Evolutionary conservation across 2,888 invertebrate genomes (phyloP).

Genomic region (Melanchra persicariae): DNA sequence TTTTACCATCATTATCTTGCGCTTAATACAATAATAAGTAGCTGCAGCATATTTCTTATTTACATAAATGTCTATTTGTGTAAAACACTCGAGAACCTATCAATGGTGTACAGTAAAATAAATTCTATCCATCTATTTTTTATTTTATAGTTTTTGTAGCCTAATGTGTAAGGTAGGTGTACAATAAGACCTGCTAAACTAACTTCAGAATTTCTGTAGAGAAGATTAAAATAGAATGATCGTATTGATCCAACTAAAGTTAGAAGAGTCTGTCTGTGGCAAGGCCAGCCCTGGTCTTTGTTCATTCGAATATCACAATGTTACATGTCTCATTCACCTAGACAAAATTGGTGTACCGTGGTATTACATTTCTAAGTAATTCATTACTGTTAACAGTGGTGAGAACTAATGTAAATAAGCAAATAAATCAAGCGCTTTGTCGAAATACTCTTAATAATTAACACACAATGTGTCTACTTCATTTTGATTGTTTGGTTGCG

Average conservation of each 20-base stretch:
- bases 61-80: neutral
- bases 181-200: neutral
- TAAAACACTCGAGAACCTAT: no score
- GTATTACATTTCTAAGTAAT: neutral
- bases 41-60: no score
- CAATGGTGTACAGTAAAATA: no score
- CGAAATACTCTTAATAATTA: conserved; percentile 25
- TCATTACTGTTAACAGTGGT: neutral
- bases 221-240: conserved; percentile 4
- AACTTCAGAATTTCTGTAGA: neutral
- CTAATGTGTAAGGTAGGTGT: no score
- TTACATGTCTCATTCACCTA: neutral
- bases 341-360: neutral
- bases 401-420: conserved; percentile 23
- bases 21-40: no score
- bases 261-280: neutral
- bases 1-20: no score
- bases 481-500: neutral
- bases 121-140: no score
- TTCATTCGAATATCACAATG: neutral
- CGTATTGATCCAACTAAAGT: conserved; percentile 4
- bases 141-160: no score
- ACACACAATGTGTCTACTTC: conserved; percentile 37
- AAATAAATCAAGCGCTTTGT: conserved; percentile 22
- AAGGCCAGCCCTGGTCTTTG: neutral